Base-by-base conservation (phyloP, 2,888 invertebrate species). In the Serrognathus titanus region DNA sequence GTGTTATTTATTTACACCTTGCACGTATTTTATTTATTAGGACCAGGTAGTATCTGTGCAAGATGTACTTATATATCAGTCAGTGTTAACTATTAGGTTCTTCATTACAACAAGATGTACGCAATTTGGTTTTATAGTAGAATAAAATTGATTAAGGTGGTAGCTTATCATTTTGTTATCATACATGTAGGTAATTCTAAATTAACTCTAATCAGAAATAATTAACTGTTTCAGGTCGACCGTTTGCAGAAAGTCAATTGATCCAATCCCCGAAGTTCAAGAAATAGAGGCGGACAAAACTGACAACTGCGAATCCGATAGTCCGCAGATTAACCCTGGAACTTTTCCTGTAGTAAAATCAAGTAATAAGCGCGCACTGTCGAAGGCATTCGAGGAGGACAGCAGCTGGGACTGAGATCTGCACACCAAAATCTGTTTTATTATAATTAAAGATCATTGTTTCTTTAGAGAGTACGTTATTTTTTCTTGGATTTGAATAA, bases 361-460 rank as follows among this genome's bases (percentile, higher is more conserved):
- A 20, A 56, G 45, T 36, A 51, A 45, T 36, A 59, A 49, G 38
- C 40, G 53, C 7, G 53, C 52, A 1, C 20, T 53, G 38, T 60
- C 57, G 40, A 65, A 65, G 58, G 58, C 65, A 4, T 71, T 71
- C 59, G 51, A 57, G 12, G 69, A 68, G 57, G 62, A 66, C 51
- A 58, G 59, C 12, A 58, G 60, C 11, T 71, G 71, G 71, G 66
- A 66, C 20, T 70, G 52, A 65, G 16, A 41, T 31, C 4, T 31
- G 24, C 24, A 31, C 24, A 31, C 7, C 24, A 31, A 31, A 31
- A 31, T 31, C 39, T 11, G 39, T 39, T 39, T 39, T 39, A 39
- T 31, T 31, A 31, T 31, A 6, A 31, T 31, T 31, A 31, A 31
- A 31, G 24, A 31, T 31, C 24, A 31, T 31, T 31, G 24, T 13